phyloP scores from a whole-genome alignment of 2,888 invertebrate genomes.

The Agriopis marginaria region DNA sequence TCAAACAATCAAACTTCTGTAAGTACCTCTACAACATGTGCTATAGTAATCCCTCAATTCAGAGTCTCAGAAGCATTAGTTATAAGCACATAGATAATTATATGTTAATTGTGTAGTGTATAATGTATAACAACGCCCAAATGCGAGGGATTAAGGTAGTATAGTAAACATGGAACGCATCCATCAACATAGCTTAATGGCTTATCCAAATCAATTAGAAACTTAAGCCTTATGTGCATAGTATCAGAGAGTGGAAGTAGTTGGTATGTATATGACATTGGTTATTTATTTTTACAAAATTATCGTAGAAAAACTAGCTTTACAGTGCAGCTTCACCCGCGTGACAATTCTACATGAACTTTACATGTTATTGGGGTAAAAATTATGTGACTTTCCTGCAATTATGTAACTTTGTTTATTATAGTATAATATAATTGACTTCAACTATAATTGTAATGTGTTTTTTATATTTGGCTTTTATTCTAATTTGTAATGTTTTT shows the following conservation, averaged over 20 bases:
- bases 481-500: too few relatives aligned
- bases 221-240: constrained; percentile 68
- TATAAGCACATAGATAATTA: constrained; percentile 8
- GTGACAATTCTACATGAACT: too few relatives aligned
- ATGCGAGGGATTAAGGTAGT: constrained; percentile 59
- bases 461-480: too few relatives aligned
- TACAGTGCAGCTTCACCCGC: too few relatives aligned
- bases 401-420: too few relatives aligned
- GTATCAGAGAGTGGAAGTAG: constrained; percentile 30
- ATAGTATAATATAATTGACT: too few relatives aligned
- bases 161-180: constrained; percentile 76
- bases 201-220: constrained; percentile 85
- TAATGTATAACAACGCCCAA: constrained; percentile 42
- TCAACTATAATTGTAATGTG: too few relatives aligned
- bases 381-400: too few relatives aligned
- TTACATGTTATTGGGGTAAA: too few relatives aligned
- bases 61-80: constrained; percentile 2
- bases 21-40: background rate
- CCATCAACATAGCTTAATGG: constrained; percentile 82
- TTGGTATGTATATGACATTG: background rate
- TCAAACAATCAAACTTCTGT: background rate
- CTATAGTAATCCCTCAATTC: background rate
- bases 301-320: too few relatives aligned
- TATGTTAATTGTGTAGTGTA: constrained; percentile 26
- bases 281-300: too few relatives aligned